Conservation (phyloP, 2,888 invertebrate genomes). For the Acanthosepion pharaonis region DNA sequence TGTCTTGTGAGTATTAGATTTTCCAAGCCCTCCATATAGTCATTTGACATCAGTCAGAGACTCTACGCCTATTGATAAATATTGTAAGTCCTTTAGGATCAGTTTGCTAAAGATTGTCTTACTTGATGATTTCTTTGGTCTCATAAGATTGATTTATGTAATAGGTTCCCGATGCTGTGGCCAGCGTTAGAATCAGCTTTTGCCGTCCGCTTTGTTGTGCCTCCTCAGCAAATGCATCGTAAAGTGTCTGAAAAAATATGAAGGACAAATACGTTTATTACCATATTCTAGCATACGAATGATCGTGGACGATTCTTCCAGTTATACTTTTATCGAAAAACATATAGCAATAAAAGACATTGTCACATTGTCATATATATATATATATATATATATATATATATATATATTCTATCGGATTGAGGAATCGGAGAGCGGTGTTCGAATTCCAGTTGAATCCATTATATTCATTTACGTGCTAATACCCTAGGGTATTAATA, state of each 20-base stretch:
- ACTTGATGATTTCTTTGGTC: neutral
- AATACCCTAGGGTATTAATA: too few species aligned
- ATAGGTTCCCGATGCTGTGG: neutral
- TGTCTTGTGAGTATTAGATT: too few species aligned
- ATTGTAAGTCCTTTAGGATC: too few species aligned
- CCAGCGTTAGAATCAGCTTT: neutral
- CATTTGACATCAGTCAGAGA: too few species aligned
- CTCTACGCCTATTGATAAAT: too few species aligned
- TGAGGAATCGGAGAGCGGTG: too few species aligned
- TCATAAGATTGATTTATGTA: neutral
- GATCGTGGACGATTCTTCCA: too few species aligned
- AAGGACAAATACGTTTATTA: neutral
- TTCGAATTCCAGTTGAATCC: too few species aligned
- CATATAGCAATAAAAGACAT: neutral
- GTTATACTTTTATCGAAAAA: too few species aligned
- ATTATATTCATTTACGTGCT: too few species aligned
- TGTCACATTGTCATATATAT: neutral
- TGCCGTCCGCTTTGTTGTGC: neutral
- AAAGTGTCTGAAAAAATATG: neutral
- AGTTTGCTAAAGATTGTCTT: neutral
- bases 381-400: slow-evolving; percentile 33
- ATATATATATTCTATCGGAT: neutral
- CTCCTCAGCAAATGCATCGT: neutral
- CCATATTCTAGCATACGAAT: too few species aligned
- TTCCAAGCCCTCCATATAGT: too few species aligned